Evolutionary conservation across 2,113 vertebrate genomes (phyloP), one percentile per base, ranked within the genome.

Genomic region (Ctenomys sociabilis): DNA sequence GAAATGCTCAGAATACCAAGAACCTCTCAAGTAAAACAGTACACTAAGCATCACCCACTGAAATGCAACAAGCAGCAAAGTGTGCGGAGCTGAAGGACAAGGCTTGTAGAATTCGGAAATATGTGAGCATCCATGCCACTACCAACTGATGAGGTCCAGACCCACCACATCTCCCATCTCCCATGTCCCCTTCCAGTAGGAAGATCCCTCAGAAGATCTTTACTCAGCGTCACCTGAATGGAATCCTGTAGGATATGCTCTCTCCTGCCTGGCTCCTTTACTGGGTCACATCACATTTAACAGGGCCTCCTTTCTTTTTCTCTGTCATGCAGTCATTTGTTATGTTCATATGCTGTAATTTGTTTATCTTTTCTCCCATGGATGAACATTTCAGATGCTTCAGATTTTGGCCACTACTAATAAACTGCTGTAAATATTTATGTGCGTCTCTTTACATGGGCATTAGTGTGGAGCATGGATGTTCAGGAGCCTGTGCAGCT

Each of bases 71-170:
- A 13, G 5, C 22, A 19, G 30, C 57, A 35, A 7, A 28, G 14
- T 16, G 16, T 9, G 3, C 63, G 11, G 21, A 22, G 30, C 61
- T 43, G 77, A 43, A 4, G 1, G 6, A 35, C 37, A 49, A 0
- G 1, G 10, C 32, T 43, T 0, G 0, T 8, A 35, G 84, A 72
- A 7, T 37, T 24, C 30, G 24, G 57, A 45, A 37, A 54, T 11
- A 3, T 0, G 0, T 19, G 6, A 10, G 17, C 16, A 16, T 1
- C 0, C 19, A 22, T 63, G 52, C 63, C 13, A 12, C 45, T 14
- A 43, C 66, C 14, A 17, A 22, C 5, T 24, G 40, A 21, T 37
- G 10, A 17, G 16, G 43, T 40, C 45, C 45, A n/a, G 32, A 14
- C 37, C 43, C n/a, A 28, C 21, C 52, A 13, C 37, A 75, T 43